Percentiles rank a stretch among this genome's conserved stretches.
phyloP scores from a whole-genome alignment of 2,797 vertebrate species.

The Lagocephalus sceleratus region DNA sequence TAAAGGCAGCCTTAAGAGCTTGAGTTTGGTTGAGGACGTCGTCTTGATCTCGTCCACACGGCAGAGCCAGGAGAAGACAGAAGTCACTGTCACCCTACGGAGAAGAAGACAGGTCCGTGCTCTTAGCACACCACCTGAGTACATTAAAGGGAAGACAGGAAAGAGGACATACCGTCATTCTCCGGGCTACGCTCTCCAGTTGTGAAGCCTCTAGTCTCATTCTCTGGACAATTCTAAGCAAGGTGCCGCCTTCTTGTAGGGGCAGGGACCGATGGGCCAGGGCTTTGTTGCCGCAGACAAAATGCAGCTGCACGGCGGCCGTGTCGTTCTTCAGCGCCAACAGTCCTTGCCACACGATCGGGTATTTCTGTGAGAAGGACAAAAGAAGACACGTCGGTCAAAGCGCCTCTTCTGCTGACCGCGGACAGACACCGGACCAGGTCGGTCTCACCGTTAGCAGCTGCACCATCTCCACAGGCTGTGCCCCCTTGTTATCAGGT shows the following conservation, averaged over 20 bases:
- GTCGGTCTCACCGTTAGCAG: slow-evolving; percentile 86
- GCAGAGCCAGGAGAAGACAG: slow-evolving; percentile 94
- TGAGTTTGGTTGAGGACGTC: slow-evolving; percentile 96
- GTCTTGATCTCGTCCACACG: slow-evolving; percentile 96
- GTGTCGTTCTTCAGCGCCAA: slow-evolving; percentile 97
- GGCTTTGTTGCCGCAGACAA: slow-evolving; percentile 95
- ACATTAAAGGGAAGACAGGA: neutral
- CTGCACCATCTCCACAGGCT: slow-evolving; percentile 94
- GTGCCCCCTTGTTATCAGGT: slow-evolving; percentile 80
- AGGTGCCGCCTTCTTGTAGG: slow-evolving; percentile 88
- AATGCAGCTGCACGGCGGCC: slow-evolving; percentile 96
- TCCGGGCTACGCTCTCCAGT: slow-evolving; percentile 91
- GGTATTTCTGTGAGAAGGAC: slow-evolving; percentile 86
- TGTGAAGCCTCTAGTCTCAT: slow-evolving; percentile 96
- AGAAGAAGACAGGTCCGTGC: neutral
- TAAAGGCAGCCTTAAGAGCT: slow-evolving; percentile 94
- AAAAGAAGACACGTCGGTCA: slow-evolving; percentile 30
- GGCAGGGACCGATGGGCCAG: slow-evolving; percentile 93
- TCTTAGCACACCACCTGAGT: slow-evolving; percentile 17
- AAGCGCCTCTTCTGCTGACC: slow-evolving; percentile 3
- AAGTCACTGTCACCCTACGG: slow-evolving; percentile 93
- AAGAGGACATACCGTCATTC: slow-evolving; percentile 85
- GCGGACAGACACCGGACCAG: neutral
- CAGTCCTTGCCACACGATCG: slow-evolving; percentile 98
- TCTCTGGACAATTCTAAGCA: slow-evolving; percentile 92